These are phyloP conservation scores for Pangasius sanitwongsei DNA, from an alignment of 2,797 vertebrate species.

Conservation along the genomic window DNA sequence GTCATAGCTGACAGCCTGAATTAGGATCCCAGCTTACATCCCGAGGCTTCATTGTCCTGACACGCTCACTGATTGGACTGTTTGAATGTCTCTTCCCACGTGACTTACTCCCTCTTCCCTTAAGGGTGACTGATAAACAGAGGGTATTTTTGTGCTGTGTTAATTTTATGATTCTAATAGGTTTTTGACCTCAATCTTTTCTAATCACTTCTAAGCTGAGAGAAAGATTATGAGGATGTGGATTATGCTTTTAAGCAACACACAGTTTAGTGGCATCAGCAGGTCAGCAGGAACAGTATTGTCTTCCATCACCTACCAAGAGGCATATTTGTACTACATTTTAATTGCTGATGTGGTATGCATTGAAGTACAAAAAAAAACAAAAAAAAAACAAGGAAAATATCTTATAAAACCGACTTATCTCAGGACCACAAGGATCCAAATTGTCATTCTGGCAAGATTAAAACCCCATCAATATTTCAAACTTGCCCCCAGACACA, in stretches of 20 bases:
- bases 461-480: constrained; percentile 72
- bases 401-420: constrained; percentile 71
- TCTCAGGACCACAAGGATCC: constrained; percentile 60
- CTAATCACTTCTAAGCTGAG: constrained; percentile 72
- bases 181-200: constrained; percentile 80
- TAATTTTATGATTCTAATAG: constrained; percentile 74
- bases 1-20: constrained; percentile 61
- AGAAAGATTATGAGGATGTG: constrained; percentile 72
- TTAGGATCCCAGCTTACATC: constrained; percentile 55
- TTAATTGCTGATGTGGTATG: neutral
- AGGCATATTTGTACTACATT: neutral
- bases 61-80: constrained; percentile 51
- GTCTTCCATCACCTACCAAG: constrained; percentile 37
- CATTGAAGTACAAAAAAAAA: neutral
- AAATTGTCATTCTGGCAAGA: constrained; percentile 66
- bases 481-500: neutral
- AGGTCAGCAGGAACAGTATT: constrained; percentile 41
- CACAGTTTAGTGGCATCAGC: constrained; percentile 50
- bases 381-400: neutral
- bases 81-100: constrained; percentile 58
- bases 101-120: constrained; percentile 54
- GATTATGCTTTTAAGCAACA: constrained; percentile 72
- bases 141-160: constrained; percentile 50
- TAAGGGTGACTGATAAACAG: constrained; percentile 58
- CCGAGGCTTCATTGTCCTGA: constrained; percentile 58